Percentiles rank a stretch among this genome's conserved stretches.
phyloP scores from a whole-genome alignment of 2,888 invertebrate species.

The Hyppa rectilinea region DNA sequence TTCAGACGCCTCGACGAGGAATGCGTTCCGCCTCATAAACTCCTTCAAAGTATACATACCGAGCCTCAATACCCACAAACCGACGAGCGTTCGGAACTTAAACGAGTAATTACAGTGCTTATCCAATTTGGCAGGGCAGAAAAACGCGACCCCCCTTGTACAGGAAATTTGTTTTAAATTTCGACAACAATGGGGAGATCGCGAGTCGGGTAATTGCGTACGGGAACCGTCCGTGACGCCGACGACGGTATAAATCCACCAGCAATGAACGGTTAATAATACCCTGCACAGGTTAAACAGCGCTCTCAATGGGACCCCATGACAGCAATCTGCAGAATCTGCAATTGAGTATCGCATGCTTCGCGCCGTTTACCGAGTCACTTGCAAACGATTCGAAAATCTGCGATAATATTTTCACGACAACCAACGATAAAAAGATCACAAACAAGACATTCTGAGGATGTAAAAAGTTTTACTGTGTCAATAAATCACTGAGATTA shows the following conservation, averaged over 20 bases:
- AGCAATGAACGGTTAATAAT: constrained; percentile 88
- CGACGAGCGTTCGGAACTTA: constrained; percentile 81
- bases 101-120: constrained; percentile 89
- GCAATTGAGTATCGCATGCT: constrained; percentile 83
- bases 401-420: constrained; percentile 62
- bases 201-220: constrained; percentile 86
- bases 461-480: constrained; percentile 83
- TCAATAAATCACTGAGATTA: constrained; percentile 86
- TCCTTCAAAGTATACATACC: constrained; percentile 76
- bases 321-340: constrained; percentile 82
- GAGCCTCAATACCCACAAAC: constrained; percentile 74
- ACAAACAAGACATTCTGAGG: constrained; percentile 69
- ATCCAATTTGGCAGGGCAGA: constrained; percentile 90
- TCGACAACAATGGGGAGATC: constrained; percentile 90
- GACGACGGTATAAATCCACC: constrained; percentile 83
- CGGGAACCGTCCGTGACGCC: constrained; percentile 86
- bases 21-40: constrained; percentile 83
- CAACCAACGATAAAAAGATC: constrained; percentile 58
- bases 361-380: constrained; percentile 72
- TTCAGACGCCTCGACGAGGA: constrained; percentile 62
- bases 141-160: constrained; percentile 89
- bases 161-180: constrained; percentile 91
- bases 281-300: constrained; percentile 82
- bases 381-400: constrained; percentile 61
- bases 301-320: constrained; percentile 80